Evolutionary conservation across 2,113 vertebrate species (phyloP).

Genomic region (Peromyscus californicus): DNA sequence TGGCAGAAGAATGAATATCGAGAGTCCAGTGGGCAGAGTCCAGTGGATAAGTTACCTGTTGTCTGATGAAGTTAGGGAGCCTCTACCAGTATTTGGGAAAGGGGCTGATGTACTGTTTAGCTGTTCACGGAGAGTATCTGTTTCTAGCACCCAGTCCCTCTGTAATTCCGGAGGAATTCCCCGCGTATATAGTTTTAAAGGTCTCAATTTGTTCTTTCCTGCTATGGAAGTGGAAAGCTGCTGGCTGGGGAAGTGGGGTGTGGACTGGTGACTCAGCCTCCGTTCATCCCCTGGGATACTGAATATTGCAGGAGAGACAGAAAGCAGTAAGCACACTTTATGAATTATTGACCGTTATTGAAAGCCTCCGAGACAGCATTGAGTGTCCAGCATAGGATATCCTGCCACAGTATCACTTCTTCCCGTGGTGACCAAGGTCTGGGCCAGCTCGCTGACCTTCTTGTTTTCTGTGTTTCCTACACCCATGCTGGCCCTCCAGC

Average conservation of each 20-base stretch:
- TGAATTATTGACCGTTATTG: conserved; percentile 45
- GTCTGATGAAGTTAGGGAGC: not conserved
- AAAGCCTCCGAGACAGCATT: not conserved
- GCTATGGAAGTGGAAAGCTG: not conserved
- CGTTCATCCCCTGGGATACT: not conserved
- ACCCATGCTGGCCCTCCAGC: not conserved
- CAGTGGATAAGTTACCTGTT: not conserved
- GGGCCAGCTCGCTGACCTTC: not conserved
- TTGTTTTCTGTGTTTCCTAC: not conserved
- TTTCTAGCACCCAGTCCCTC: not conserved
- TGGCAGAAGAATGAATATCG: not conserved
- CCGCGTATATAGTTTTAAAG: not conserved
- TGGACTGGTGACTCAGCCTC: not conserved
- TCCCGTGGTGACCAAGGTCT: not conserved
- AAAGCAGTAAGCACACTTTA: not conserved
- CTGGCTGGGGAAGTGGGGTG: not conserved
- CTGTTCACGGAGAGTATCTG: not conserved
- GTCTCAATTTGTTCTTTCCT: fast-evolving
- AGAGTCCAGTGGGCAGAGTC: not conserved
- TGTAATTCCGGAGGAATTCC: not conserved
- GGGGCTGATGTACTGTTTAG: not conserved
- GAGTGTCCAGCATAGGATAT: not conserved
- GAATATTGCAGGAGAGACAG: conserved; percentile 20
- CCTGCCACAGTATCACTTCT: not conserved
- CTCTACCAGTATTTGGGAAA: not conserved